phyloP scores from a whole-genome alignment of 2,797 vertebrate genomes.

The Dendrocincla tyrannina region DNA sequence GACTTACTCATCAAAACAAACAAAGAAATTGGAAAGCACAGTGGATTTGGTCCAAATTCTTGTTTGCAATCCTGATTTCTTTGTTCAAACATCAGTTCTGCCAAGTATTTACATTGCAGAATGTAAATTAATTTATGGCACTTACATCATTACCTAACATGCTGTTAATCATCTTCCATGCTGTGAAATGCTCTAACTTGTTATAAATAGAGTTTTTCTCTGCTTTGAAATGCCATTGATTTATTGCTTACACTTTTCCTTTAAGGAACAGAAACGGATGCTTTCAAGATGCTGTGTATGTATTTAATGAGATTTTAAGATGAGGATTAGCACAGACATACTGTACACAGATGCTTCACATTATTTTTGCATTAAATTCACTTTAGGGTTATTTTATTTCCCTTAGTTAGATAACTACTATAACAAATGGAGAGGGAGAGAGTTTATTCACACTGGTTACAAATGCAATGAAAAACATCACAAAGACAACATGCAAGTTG shows the following conservation, averaged over 20 bases:
- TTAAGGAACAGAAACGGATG: conserved; percentile 17
- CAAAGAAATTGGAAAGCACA: neutral
- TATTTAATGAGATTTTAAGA: neutral
- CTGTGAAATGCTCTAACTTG: conserved; percentile 57
- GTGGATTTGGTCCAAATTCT: conserved; percentile 11
- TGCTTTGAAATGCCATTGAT: conserved; percentile 29
- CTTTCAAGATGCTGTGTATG: conserved; percentile 21
- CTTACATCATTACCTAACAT: conserved; percentile 71
- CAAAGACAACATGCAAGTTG: neutral
- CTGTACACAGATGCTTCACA: neutral
- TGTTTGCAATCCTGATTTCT: conserved; percentile 29
- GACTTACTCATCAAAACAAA: neutral
- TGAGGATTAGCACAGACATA: neutral
- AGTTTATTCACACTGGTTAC: neutral
- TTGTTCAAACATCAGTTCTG: conserved; percentile 43
- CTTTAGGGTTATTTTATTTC: neutral
- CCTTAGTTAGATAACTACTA: neutral
- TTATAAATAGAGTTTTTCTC: conserved; percentile 33
- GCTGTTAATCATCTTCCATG: conserved; percentile 67
- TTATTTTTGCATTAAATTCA: neutral
- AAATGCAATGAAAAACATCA: neutral
- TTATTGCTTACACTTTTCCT: conserved; percentile 17
- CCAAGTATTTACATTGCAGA: conserved; percentile 65
- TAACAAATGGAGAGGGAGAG: neutral
- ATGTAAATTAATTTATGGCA: conserved; percentile 63